Evolutionary conservation across 2,113 vertebrate species (phyloP).

Genomic region (Eulemur macaco): DNA sequence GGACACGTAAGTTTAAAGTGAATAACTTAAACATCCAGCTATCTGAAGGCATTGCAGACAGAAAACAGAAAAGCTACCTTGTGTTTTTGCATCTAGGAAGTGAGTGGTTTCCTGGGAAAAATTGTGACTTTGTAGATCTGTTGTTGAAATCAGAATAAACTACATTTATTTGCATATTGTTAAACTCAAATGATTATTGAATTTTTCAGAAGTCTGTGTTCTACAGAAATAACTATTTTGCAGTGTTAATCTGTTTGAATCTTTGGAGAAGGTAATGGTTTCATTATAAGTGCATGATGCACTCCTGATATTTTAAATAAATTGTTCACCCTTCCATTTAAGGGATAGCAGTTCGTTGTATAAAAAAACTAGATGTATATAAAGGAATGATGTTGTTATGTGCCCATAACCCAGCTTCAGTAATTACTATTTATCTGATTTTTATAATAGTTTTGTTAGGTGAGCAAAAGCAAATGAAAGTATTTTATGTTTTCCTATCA

Average conservation of each 20-base stretch:
- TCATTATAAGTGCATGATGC: neutral
- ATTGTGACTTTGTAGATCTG: neutral
- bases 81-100: neutral
- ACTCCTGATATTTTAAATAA: neutral
- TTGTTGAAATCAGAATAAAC: conserved; percentile 48
- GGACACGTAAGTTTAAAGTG: neutral
- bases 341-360: no score
- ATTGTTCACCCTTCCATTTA: neutral
- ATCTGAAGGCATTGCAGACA: neutral
- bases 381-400: neutral
- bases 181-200: neutral
- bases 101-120: neutral
- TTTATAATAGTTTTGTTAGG: neutral
- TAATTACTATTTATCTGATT: neutral
- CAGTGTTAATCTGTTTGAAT: neutral
- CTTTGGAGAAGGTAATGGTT: neutral
- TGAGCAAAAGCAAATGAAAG: neutral
- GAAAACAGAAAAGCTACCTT: neutral
- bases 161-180: neutral
- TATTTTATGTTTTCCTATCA: neutral
- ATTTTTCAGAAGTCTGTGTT: neutral
- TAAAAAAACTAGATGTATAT: neutral
- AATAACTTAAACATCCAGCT: neutral
- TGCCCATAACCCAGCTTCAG: neutral
- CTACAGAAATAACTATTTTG: neutral